Conservation (phyloP, 1,140 invertebrate genomes). For the Plutomurus gul region DNA sequence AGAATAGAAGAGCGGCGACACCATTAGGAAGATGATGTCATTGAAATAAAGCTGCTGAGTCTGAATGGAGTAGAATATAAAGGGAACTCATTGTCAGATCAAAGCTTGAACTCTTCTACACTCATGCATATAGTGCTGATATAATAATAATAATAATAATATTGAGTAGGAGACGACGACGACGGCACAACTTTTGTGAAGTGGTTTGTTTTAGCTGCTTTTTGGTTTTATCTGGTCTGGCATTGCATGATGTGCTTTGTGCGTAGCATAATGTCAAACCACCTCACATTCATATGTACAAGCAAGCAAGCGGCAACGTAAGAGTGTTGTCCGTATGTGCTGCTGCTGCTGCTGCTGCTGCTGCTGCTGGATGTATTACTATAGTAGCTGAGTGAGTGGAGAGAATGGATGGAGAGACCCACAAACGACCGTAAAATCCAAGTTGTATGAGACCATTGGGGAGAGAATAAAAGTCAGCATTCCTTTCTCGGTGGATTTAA, state of each 20-base stretch:
- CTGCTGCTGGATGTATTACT: background rate
- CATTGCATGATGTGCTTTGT: too few relatives aligned
- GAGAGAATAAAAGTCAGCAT: conserved; percentile 27
- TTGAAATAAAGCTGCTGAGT: too few relatives aligned
- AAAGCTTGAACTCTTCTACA: background rate
- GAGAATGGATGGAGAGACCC: conserved; percentile 12
- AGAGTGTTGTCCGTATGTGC: background rate
- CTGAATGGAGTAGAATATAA: background rate
- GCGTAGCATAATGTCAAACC: too few relatives aligned
- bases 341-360: background rate
- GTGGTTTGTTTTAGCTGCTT: background rate
- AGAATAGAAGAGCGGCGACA: too few relatives aligned
- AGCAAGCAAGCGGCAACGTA: background rate
- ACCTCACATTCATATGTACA: too few relatives aligned
- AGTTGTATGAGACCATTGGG: conserved; percentile 23
- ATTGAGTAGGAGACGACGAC: too few relatives aligned
- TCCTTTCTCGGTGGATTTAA: conserved; percentile 18
- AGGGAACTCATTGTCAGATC: too few relatives aligned
- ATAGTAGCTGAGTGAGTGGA: conserved; percentile 2
- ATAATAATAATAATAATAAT: too few relatives aligned
- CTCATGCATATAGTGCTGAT: background rate
- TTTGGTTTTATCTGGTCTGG: too few relatives aligned
- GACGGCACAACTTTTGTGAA: too few relatives aligned
- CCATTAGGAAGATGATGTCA: too few relatives aligned
- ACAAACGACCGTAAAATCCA: conserved; percentile 26